These are phyloP conservation scores for Ctenosaura bakeri DNA, from an alignment of 2,797 vertebrate species.

Conservation along the genomic window DNA sequence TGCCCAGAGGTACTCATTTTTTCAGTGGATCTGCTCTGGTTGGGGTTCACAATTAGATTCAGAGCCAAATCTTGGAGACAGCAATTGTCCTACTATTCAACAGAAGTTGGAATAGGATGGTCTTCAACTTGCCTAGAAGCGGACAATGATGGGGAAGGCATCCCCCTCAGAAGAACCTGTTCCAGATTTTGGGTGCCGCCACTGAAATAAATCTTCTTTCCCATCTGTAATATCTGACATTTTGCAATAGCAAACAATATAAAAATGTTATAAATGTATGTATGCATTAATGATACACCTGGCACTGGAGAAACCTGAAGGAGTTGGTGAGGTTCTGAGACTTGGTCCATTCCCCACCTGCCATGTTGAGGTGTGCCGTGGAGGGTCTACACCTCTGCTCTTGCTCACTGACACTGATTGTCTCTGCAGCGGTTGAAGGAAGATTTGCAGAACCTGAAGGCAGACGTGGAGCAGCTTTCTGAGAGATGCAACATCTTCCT, in stretches of 20 bases:
- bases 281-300: too few relatives aligned
- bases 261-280: too few relatives aligned
- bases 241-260: background rate
- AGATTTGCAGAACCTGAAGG: slow-evolving; percentile 86
- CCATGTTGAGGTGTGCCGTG: too few relatives aligned
- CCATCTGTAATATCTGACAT: background rate
- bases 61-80: background rate
- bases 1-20: too few relatives aligned
- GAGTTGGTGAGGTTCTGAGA: background rate
- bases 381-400: background rate
- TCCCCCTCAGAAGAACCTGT: too few relatives aligned
- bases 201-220: background rate
- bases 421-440: slow-evolving; percentile 83
- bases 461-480: slow-evolving; percentile 84
- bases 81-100: background rate
- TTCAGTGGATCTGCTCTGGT: background rate
- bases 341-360: too few relatives aligned
- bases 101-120: background rate
- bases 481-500: slow-evolving; percentile 90
- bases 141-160: too few relatives aligned
- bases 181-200: background rate
- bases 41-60: background rate
- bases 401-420: background rate
- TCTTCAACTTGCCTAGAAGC: background rate
- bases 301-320: background rate